Percentiles rank a stretch among this genome's conserved stretches.
phyloP scores from a whole-genome alignment of 2,888 invertebrate species.

The Yponomeuta malinellus region DNA sequence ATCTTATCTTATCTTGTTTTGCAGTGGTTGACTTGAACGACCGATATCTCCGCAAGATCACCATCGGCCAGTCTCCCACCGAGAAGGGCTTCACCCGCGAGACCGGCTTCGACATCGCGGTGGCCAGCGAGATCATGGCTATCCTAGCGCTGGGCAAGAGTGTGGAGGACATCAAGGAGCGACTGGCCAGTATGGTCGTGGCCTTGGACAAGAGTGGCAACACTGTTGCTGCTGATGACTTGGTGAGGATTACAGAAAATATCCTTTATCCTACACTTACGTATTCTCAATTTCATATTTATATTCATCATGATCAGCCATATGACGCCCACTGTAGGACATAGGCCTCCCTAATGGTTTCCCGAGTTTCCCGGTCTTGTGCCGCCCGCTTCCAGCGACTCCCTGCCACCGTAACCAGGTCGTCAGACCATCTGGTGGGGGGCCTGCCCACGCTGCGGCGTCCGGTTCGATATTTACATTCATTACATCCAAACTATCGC shows the following conservation, averaged over 20 bases:
- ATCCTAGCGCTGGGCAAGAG: slow-evolving; percentile 92
- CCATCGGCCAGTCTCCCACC: slow-evolving; percentile 92
- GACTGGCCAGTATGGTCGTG: slow-evolving; percentile 93
- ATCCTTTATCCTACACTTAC: too few species aligned
- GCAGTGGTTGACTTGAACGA: slow-evolving; percentile 97
- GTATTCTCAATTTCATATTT: too few species aligned
- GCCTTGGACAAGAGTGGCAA: slow-evolving; percentile 86
- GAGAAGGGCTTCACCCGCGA: slow-evolving; percentile 91
- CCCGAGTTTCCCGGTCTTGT: too few species aligned
- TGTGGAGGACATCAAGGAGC: slow-evolving; percentile 90
- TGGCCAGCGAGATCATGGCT: slow-evolving; percentile 99
- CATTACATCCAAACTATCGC: too few species aligned
- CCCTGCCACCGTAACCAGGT: too few species aligned
- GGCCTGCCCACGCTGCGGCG: too few species aligned
- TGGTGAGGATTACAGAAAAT: slow-evolving; percentile 70
- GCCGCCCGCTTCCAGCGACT: too few species aligned
- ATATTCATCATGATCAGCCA: too few species aligned
- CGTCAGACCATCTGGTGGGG: too few species aligned
- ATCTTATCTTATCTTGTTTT: slow-evolving; percentile 27
- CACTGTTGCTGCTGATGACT: slow-evolving; percentile 93
- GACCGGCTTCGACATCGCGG: slow-evolving; percentile 94
- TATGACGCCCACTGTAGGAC: too few species aligned
- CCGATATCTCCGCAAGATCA: slow-evolving; percentile 93
- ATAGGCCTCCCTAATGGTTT: too few species aligned
- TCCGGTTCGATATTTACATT: too few species aligned